Base-by-base conservation (phyloP, 2,113 vertebrate species). In the Upupa epops region DNA sequence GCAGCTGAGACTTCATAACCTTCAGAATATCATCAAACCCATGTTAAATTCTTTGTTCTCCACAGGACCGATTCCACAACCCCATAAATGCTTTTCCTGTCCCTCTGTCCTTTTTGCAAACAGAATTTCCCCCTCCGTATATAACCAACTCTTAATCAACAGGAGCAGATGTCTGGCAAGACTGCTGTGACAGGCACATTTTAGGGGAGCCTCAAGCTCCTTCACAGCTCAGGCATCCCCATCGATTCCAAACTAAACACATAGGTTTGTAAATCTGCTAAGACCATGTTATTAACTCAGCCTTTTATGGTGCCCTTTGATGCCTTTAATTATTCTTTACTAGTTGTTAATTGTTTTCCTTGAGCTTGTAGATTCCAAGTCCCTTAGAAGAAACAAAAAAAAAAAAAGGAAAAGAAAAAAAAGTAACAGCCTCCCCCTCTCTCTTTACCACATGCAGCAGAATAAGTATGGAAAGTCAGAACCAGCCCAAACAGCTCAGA, bases 281-380 rank as follows among this genome's bases (percentile, higher is more conserved):
- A 81, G 92, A 92, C 93, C 78, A 80, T 55, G 61, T 94, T 92
- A 96, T 96, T 96, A 96, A 96, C 94, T 96, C 89, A 77, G 73
- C n/a, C 86, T 96, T 95, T 96, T 94, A 97, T 61, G 46, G 63
- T 19, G 42, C 88, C 89, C 90, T 94, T 91, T 96, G 94, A 97
- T 93, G 93, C 89, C 13, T 73, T 94, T 96, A 95, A 96, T 96
- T 96, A 96, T 91, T 90, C 90, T 95, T 97, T 95, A 96, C 85
- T 94, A 95, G 90, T 83, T 95, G 93, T 90, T 97, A 96, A 95
- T 90, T 94, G 93, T 95, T 97, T 96, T 91, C 88, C 68, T 76
- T 8, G n/a, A 82, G 80, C 71, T 91, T 89, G 25, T 63, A 84
- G 83, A 85, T 94, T 93, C 79, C 10, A 2, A 56, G 34, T 69